Base-by-base conservation (phyloP, 92 coral and sea anemone species). In the Epizoanthus illoricatus region DNA sequence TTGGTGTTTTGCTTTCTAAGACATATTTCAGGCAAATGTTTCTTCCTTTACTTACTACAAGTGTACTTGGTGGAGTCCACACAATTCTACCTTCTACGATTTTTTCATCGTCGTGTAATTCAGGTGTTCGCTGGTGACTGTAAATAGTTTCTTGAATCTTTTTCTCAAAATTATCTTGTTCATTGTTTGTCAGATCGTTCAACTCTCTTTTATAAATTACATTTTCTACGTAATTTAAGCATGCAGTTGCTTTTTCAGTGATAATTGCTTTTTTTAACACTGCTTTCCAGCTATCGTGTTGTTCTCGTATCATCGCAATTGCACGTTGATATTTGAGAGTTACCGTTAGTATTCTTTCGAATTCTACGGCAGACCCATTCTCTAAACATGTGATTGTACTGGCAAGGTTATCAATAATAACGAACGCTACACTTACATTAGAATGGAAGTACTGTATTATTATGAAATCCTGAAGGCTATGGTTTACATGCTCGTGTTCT, bases 401-500 rank as follows among this genome's bases (percentile, higher is more conserved):
- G 18, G 33, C 41, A 7, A 13, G 9, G 71, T 66, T 66, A 41
- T 66, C 43, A 66, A 66, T 28, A 33, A 66, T 17, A 41, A 66
- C 33, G 71, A 66, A 66, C 40, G 41, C 33, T 23, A 66, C 33
- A 23, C 3, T 4, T 19, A 9, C 71, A 12, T 23, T 17, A 6
- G 71, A 66, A 21, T 3, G 12, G 15, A 66, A 28, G 33, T 41
- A 4, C 15, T 39, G 36, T 66, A 66, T 23, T 12, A 66, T 36
- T 11, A 28, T 69, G 10, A 3, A 69, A 69, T 69, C 47, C 40
- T 39, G 73, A 39, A 69, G 73, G 73, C 73, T 69, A 11, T 28
- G n/a, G 45, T 69, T 69, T 15, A 69, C 17, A 15, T 69, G 40
- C 49, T 17, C 49, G 4, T 69, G 19, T 69, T 16, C n/a, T 15